Base-by-base conservation (phyloP, 2,797 vertebrate species). In the Lithobates sylvaticus region DNA sequence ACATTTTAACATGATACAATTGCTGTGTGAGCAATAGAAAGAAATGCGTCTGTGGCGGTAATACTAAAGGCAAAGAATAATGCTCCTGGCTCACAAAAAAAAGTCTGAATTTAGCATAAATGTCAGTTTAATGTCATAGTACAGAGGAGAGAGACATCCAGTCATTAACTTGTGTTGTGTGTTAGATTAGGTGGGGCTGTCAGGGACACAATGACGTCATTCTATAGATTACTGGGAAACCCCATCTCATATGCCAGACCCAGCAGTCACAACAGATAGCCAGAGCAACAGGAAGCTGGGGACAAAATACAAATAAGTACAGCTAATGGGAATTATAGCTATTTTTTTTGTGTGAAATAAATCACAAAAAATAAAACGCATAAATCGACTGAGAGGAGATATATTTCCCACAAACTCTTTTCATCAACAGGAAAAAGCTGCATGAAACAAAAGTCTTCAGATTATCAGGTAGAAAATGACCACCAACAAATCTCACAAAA, bases 221-320 rank as follows among this genome's bases (percentile, higher is more conserved):
- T 58, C 69, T 29, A 34, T 65, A 79, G 29, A 58, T 42, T 13
- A 64, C 54, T 42, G 80, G 80, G 54, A 81, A 81, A 81, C 34
- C 79, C 79, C 65, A 32, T 68, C 34, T 79, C 42, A 47, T 69
- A 79, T 69, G 10, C 39, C 9, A 10, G 12, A 29, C n/a, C 78
- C 68, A 50, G 6, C 54, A 61, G 8, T 47, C n/a, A n/a, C 34
- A 61, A 10, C 12, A 64, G 54, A 61, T 61, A 61, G 32, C 54
- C 34, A 78, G 76, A 79, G 68, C 16, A 69, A 79, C 26, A 68
- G 44, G 64, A 29, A 78, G 27, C 16, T 23, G 1, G 8, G 7
- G 16, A 58, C 1, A 23, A 58, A 1, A 58, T 61, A 54, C 50
- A 54, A 15, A 16, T 18, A 54, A 16, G 50, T 18, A 54, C 15